These are phyloP conservation scores for Fukomys damarensis DNA, from an alignment of 2,113 vertebrate species.

Conservation along the genomic window DNA sequence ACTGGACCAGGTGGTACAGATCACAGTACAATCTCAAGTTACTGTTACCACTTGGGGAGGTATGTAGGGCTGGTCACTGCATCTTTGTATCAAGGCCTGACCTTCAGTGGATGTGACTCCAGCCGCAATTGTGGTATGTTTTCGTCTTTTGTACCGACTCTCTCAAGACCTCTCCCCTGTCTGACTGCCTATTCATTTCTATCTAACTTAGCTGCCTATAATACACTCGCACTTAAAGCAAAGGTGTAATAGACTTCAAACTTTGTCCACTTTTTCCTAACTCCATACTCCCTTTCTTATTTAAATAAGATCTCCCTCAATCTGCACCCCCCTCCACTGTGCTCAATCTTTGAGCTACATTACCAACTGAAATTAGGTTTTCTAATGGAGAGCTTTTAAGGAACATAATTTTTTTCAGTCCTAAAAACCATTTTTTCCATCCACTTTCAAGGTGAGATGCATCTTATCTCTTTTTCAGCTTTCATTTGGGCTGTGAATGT, in stretches of 20 bases:
- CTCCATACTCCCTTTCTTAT: neutral
- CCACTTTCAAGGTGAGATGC: neutral
- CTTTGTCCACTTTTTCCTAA: slow-evolving; percentile 19
- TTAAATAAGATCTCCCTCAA: neutral
- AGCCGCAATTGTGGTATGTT: neutral
- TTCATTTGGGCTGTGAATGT: slow-evolving; percentile 7
- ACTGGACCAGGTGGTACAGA: neutral
- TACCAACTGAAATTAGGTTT: neutral
- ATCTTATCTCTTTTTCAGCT: neutral
- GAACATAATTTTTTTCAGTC: neutral
- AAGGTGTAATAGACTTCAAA: neutral
- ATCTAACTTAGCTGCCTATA: neutral
- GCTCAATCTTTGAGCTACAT: neutral
- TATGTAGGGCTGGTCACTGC: neutral
- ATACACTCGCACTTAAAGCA: neutral
- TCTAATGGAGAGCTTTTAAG: neutral
- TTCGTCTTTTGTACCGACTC: neutral
- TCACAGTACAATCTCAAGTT: neutral
- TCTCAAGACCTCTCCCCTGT: neutral
- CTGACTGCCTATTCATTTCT: neutral
- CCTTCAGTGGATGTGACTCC: neutral
- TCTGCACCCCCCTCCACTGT: neutral
- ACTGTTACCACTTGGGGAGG: neutral
- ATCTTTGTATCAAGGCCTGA: neutral
- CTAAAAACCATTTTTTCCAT: slow-evolving; percentile 14